These are phyloP conservation scores for Trachythela sp. DNA, from an alignment of 64 coral and sea anemone genomes.

Conservation along the genomic window DNA sequence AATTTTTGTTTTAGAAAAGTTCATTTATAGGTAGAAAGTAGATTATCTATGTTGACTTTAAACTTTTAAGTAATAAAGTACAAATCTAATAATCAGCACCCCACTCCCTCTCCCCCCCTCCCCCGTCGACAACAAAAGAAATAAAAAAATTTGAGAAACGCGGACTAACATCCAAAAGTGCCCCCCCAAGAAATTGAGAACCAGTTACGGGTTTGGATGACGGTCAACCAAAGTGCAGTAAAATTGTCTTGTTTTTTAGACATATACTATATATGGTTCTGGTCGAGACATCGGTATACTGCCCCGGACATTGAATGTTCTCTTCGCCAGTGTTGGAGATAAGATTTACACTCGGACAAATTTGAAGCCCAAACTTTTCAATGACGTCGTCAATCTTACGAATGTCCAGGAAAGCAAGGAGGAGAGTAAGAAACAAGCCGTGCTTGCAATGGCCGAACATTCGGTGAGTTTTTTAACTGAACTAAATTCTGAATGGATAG, in stretches of 20 bases:
- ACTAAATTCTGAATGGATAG: no score
- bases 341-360: constrained; percentile 64
- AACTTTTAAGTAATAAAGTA: no score
- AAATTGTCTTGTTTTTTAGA: constrained; percentile 48
- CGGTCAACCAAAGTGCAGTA: neutral
- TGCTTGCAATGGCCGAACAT: neutral
- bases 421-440: constrained; percentile 37
- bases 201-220: neutral
- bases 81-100: no score
- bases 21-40: no score
- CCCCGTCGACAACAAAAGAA: no score
- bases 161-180: no score
- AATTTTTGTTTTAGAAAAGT: no score
- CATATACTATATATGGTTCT: constrained; percentile 82
- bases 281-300: constrained; percentile 72
- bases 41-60: no score
- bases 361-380: constrained; percentile 79
- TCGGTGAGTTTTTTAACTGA: neutral
- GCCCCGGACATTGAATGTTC: constrained; percentile 65
- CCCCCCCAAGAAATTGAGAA: no score
- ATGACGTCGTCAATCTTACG: constrained; percentile 72
- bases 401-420: constrained; percentile 67
- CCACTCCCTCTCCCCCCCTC: no score
- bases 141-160: no score
- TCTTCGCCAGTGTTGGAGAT: constrained; percentile 76